phyloP scores from a whole-genome alignment of 2,888 invertebrate species.

The Catocala fraxini region DNA sequence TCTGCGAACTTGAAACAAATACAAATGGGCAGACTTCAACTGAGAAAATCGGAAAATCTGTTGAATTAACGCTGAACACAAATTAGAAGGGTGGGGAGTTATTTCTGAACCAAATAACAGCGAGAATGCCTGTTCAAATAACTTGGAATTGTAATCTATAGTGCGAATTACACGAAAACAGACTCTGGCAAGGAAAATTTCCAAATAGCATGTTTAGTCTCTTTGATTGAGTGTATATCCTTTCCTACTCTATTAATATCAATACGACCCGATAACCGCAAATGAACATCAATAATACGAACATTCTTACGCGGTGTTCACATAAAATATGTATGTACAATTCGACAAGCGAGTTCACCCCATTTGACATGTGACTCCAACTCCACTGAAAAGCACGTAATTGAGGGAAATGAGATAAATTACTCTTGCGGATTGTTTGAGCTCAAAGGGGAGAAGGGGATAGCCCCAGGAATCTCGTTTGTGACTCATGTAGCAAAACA shows the following conservation, averaged over 20 bases:
- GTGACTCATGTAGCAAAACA: constrained; percentile 47
- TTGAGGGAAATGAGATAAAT: constrained; percentile 84
- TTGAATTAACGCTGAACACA: constrained; percentile 73
- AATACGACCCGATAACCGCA: constrained; percentile 22
- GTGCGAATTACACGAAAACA: constrained; percentile 32
- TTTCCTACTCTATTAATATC: constrained; percentile 20
- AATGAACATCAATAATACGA: constrained; percentile 35
- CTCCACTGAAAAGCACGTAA: constrained; percentile 75
- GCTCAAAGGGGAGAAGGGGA: constrained; percentile 55
- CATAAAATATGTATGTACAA: constrained; percentile 62
- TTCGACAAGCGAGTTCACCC: constrained; percentile 66
- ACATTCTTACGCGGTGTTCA: constrained; percentile 39
- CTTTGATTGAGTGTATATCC: constrained; percentile 22
- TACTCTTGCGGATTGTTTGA: constrained; percentile 71
- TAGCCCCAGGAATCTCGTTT: constrained; percentile 32
- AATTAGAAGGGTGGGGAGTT: constrained; percentile 66
- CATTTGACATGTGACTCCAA: constrained; percentile 72
- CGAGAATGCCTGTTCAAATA: constrained; percentile 41
- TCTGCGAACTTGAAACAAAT: constrained; percentile 73
- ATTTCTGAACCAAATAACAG: constrained; percentile 43
- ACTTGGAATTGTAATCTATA: constrained; percentile 42
- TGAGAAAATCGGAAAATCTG: constrained; percentile 77
- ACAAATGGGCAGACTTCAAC: constrained; percentile 65
- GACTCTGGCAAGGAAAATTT: constrained; percentile 13
- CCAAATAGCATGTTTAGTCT: constrained; percentile 14